These are phyloP conservation scores for Sebastes minor DNA, from an alignment of 2,797 vertebrate genomes.

Conservation along the genomic window DNA sequence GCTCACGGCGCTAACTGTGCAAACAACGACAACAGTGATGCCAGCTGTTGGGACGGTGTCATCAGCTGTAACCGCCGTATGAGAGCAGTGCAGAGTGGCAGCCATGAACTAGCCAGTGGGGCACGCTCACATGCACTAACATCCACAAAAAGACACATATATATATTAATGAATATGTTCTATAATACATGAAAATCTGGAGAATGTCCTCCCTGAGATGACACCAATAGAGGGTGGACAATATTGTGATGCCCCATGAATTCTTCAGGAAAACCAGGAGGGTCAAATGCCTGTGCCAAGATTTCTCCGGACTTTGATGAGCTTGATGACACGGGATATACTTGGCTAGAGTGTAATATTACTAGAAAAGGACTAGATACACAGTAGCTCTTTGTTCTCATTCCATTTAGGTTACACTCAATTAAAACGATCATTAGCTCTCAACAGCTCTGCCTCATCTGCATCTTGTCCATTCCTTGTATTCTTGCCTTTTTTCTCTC, in stretches of 20 bases:
- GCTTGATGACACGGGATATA: neutral
- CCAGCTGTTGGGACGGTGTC: rapidly evolving
- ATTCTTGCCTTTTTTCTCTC: neutral
- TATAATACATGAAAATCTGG: neutral
- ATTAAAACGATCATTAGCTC: neutral
- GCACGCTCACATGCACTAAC: no score
- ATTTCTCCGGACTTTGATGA: neutral
- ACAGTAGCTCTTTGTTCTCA: neutral
- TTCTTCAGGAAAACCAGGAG: neutral
- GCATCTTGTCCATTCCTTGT: neutral
- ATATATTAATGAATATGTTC: no score
- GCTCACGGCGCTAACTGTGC: no score
- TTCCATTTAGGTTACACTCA: neutral
- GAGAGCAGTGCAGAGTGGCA: no score
- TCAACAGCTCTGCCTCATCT: neutral
- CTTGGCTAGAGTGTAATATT: neutral
- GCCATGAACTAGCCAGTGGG: rapidly evolving
- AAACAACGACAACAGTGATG: rapidly evolving
- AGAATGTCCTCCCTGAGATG: neutral
- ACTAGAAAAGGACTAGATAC: neutral
- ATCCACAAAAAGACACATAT: no score
- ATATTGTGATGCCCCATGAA: neutral
- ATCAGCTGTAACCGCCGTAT: no score
- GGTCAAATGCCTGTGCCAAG: neutral
- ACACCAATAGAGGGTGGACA: neutral